phyloP scores from a whole-genome alignment of 2,888 invertebrate genomes.

The Sicus ferrugineus region DNA sequence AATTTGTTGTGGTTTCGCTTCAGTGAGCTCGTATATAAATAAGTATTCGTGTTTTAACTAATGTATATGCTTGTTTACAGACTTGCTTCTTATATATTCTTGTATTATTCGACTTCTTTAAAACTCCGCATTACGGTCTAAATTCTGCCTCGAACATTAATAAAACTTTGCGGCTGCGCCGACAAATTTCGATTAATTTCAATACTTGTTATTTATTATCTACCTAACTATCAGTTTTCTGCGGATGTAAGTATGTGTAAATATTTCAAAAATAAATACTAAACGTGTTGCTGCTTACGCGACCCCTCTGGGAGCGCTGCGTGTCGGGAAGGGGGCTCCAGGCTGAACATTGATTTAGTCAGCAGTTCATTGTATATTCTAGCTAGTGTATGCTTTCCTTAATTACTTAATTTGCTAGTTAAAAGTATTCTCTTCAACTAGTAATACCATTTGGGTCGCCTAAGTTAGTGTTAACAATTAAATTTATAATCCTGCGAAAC shows the following conservation, averaged over 20 bases:
- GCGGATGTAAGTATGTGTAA: constrained; percentile 30
- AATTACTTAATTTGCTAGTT: background rate
- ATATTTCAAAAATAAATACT: constrained; percentile 38
- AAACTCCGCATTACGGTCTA: too few relatives aligned
- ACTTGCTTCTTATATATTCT: constrained; percentile 32
- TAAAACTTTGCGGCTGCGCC: too few relatives aligned
- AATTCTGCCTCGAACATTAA: too few relatives aligned
- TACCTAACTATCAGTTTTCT: constrained; percentile 40
- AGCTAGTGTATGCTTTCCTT: constrained; percentile 13
- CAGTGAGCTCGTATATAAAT: constrained; percentile 42
- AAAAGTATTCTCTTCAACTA: background rate
- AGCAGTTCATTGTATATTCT: constrained; percentile 28
- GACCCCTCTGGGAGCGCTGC: background rate
- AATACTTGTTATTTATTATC: constrained; percentile 36
- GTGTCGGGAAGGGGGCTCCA: background rate
- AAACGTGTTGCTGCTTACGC: background rate
- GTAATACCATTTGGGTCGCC: background rate
- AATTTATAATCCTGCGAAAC: constrained; percentile 25
- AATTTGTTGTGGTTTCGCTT: constrained; percentile 36
- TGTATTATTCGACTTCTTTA: constrained; percentile 49
- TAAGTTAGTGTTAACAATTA: constrained; percentile 10
- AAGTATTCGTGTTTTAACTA: constrained; percentile 9
- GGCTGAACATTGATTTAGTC: background rate
- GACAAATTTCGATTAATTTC: background rate
- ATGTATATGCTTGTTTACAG: constrained; percentile 35